Conservation (phyloP, 2,888 invertebrate genomes). For the Argynnis bischoffii region DNA sequence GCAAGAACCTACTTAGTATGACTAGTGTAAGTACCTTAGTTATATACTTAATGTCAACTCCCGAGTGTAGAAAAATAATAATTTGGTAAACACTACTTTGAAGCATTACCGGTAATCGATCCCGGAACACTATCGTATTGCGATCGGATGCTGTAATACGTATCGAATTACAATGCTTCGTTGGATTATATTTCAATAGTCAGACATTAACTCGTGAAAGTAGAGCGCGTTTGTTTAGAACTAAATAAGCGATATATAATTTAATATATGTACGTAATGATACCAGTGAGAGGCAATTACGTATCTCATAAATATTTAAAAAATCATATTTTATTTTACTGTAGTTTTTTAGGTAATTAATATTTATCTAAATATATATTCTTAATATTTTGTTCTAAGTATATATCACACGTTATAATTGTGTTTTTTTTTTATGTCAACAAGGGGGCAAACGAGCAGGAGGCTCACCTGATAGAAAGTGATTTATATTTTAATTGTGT, state of each 20-base stretch:
- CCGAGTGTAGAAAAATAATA: no score
- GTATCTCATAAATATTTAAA: constrained; percentile 4
- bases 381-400: no score
- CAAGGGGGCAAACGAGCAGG: no score
- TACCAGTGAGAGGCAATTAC: constrained; percentile 14
- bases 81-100: no score
- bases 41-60: no score
- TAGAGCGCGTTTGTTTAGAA: constrained; percentile 36
- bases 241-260: constrained; percentile 22
- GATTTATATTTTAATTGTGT: no score
- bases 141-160: constrained; percentile 36
- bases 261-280: constrained; percentile 17
- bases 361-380: no score
- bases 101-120: constrained; percentile 13
- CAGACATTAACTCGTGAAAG: constrained; percentile 35
- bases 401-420: no score
- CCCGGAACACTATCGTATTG: constrained; percentile 30
- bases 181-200: constrained; percentile 39
- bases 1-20: no score
- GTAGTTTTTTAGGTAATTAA: neutral
- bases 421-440: no score
- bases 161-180: constrained; percentile 33
- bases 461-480: no score
- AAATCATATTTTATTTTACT: neutral
- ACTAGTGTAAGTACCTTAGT: no score